These are phyloP conservation scores for Trichogramma pretiosum DNA, from an alignment of 1,140 invertebrate genomes.

Conservation along the genomic window DNA sequence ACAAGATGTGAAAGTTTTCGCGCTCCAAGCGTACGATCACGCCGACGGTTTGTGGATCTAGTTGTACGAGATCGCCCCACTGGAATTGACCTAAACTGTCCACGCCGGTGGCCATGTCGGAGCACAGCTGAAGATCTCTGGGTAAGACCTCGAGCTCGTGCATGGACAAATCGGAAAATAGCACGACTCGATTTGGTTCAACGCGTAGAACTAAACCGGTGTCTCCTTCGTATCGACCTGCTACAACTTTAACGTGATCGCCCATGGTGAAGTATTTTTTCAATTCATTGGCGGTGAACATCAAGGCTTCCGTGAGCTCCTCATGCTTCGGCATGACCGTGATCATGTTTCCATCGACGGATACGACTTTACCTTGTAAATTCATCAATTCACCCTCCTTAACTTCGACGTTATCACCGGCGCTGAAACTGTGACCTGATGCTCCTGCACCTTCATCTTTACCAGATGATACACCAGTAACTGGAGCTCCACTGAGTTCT, in stretches of 20 bases:
- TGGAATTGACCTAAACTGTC: constrained; percentile 97
- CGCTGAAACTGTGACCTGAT: constrained; percentile 86
- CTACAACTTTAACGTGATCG: constrained; percentile 82
- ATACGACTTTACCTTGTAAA: constrained; percentile 86
- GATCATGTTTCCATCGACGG: constrained; percentile 91
- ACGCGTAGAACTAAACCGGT: constrained; percentile 94
- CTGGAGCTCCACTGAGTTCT: constrained; percentile 50
- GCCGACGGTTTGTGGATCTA: constrained; percentile 92
- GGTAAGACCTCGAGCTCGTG: constrained; percentile 87
- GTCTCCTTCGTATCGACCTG: constrained; percentile 89
- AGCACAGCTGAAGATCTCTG: constrained; percentile 86
- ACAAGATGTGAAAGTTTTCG: constrained; percentile 89
- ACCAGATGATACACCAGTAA: constrained; percentile 51
- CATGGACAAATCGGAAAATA: constrained; percentile 95
- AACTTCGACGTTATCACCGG: constrained; percentile 94
- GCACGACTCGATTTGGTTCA: constrained; percentile 81
- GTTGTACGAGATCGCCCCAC: constrained; percentile 94
- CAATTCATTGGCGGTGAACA: constrained; percentile 87
- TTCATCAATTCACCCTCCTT: constrained; percentile 91
- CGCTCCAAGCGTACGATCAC: constrained; percentile 94
- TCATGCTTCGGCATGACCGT: constrained; percentile 96
- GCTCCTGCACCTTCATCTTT: constrained; percentile 62
- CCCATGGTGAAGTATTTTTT: constrained; percentile 92
- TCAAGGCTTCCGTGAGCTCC: constrained; percentile 79
- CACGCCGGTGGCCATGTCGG: constrained; percentile 95